These are phyloP conservation scores for Glaucopsyche alexis DNA, from an alignment of 2,888 invertebrate species.

Conservation along the genomic window DNA sequence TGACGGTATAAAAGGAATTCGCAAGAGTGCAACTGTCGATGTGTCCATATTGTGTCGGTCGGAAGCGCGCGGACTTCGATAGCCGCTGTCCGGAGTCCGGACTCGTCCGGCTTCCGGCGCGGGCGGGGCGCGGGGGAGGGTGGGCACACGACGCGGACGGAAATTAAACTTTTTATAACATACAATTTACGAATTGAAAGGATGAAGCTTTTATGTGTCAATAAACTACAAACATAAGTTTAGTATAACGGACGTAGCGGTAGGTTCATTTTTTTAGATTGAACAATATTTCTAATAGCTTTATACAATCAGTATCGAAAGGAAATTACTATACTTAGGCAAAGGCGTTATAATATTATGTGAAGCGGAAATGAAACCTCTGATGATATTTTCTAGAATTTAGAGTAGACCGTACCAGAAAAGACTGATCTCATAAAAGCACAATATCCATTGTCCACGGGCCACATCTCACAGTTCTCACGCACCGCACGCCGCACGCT, in stretches of 20 bases:
- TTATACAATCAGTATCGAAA: too few species aligned
- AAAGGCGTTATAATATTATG: too few species aligned
- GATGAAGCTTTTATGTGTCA: neutral
- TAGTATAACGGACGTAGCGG: neutral
- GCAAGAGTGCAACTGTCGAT: neutral
- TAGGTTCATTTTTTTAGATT: neutral
- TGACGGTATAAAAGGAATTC: neutral
- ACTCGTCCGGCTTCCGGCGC: constrained; percentile 34
- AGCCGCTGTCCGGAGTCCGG: neutral
- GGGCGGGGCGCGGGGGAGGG: constrained; percentile 13
- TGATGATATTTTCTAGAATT: neutral
- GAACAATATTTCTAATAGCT: neutral
- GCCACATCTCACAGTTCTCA: neutral
- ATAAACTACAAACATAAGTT: neutral
- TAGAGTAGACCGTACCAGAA: neutral
- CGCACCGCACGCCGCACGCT: neutral
- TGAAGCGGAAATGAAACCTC: too few species aligned
- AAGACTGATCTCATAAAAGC: neutral
- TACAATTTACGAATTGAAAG: constrained; percentile 5
- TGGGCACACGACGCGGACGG: constrained; percentile 3
- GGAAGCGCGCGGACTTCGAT: neutral
- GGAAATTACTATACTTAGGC: too few species aligned
- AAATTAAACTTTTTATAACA: constrained; percentile 19
- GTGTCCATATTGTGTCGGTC: neutral
- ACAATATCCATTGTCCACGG: neutral